Base-by-base conservation (phyloP, 2,888 invertebrate genomes). In the Agrochola lota region DNA sequence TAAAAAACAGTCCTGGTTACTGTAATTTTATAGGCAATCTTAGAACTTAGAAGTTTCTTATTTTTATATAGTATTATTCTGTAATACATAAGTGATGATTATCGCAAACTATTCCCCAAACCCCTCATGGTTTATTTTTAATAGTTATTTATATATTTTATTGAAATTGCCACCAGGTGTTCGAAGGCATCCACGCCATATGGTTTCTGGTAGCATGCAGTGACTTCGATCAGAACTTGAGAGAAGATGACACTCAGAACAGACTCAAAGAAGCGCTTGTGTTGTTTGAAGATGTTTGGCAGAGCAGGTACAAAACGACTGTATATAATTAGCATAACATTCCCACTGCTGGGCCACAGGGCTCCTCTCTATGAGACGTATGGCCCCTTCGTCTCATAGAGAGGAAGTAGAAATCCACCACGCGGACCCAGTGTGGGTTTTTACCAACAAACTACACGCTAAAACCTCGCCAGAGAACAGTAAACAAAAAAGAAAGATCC, bases 171-270 rank as follows among this genome's bases (percentile, higher is more conserved):
- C 49, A 52, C 0, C 94, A 98, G 97, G 98, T 98, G 0, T 98
- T 98, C 90, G 98, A 98, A 92, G 98, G 98, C 5, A 98, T 98
- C 85, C 97, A 98, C 87, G 98, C 98, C 0, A 98, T 98, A 70
- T 97, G 98, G 92, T 98, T 98, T 92, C 93, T 98, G 78, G 98
- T 98, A 46, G 98, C 98, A 3, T 97, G 98, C 88, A 98, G 98
- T 88, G 98, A 98, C 93, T 98, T 98, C 91, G 98, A 98, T 93
- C 98, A 98, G 94, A 97, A 96, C 5, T 92, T 98, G 12, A 93
- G 98, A 11, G 98, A 98, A 90, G 98, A 98, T 90, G 91, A 95
- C 70, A 93, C 94, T 0, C 97, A 97, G 90, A 98, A 98, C 94
- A 94, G 98, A 64, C 95, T 98, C 17, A 92, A 97, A 79, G 98